phyloP scores from a whole-genome alignment of 2,113 vertebrate genomes.

The Hemiprocne comata region DNA sequence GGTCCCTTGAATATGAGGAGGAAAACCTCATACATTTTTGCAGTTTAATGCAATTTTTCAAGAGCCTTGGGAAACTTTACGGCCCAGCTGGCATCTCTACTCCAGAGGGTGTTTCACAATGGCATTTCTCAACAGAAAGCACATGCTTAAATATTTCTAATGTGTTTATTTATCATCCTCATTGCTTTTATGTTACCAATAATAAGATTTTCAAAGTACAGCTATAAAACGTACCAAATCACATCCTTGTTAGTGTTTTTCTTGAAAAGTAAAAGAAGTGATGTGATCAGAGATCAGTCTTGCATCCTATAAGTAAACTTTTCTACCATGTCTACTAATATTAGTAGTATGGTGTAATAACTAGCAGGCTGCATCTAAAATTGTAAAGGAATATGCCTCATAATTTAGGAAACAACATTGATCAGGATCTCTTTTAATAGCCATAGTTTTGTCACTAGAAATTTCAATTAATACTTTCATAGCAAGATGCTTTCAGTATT shows the following conservation, averaged over 20 bases:
- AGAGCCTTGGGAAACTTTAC: neutral
- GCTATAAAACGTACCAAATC: neutral
- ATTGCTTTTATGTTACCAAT: neutral
- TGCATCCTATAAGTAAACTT: neutral
- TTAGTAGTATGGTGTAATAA: neutral
- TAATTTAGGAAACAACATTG: neutral
- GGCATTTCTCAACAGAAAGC: neutral
- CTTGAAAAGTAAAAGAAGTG: neutral
- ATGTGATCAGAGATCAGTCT: neutral
- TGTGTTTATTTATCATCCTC: neutral
- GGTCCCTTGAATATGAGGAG: neutral
- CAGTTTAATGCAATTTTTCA: neutral
- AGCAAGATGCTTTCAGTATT: neutral
- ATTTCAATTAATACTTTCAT: neutral
- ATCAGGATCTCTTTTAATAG: neutral
- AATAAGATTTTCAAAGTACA: neutral
- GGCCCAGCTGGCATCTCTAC: neutral
- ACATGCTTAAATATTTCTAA: neutral
- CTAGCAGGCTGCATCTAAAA: neutral
- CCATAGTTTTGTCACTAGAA: neutral
- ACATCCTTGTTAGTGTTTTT: neutral
- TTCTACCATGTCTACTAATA: neutral
- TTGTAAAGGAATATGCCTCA: neutral
- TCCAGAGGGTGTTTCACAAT: neutral
- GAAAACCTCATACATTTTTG: neutral